Evolutionary conservation across 2,113 vertebrate genomes (phyloP).

Genomic region (Psilopogon haemacephalus): DNA sequence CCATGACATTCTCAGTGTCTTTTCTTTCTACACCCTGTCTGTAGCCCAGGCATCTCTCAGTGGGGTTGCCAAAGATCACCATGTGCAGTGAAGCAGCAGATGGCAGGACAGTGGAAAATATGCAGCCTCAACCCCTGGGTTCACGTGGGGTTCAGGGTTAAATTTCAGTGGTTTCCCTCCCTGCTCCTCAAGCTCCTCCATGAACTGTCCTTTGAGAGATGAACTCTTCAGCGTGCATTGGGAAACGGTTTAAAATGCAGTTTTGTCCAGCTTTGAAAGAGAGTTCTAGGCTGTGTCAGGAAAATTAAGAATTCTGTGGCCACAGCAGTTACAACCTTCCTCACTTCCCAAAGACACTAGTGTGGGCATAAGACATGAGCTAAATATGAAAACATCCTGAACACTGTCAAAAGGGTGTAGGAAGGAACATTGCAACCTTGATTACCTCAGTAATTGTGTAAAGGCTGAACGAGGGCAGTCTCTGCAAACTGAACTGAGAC

Average conservation of each 20-base stretch:
- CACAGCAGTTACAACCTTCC: neutral
- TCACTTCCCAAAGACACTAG: neutral
- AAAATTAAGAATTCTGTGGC: neutral
- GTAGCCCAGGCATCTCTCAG: conserved; percentile 74
- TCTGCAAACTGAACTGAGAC: neutral
- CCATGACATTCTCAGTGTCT: conserved; percentile 80
- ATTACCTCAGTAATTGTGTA: neutral
- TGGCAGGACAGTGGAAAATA: conserved; percentile 68
- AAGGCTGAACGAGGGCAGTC: neutral
- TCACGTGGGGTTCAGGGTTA: conserved; percentile 76
- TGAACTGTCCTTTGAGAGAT: neutral
- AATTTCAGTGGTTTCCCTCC: conserved; percentile 58
- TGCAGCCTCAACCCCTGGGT: conserved; percentile 56
- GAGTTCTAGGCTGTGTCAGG: conserved; percentile 14
- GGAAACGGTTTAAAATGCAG: neutral
- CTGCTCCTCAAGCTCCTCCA: neutral
- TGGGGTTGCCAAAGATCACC: conserved; percentile 75
- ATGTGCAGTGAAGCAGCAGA: conserved; percentile 64
- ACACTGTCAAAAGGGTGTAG: neutral
- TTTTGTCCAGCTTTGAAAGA: neutral
- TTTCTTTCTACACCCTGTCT: conserved; percentile 79
- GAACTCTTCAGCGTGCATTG: neutral
- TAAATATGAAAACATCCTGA: neutral
- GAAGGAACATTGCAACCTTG: neutral
- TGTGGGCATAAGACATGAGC: neutral